Conservation (phyloP, 2,888 invertebrate species). For the Eudemis profundana region DNA sequence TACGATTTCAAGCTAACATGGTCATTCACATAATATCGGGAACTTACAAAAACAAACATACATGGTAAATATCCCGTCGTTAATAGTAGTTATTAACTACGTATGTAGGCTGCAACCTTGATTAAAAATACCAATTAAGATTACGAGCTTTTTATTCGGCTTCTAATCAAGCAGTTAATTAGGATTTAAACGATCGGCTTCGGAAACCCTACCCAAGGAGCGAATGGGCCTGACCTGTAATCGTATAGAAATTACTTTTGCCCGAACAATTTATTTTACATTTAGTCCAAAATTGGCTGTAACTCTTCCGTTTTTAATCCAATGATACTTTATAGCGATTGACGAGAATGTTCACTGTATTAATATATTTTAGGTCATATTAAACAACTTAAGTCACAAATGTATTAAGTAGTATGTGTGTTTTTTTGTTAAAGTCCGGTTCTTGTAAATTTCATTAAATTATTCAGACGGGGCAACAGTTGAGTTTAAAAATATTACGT, state of each 20-base stretch:
- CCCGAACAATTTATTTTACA: not conserved
- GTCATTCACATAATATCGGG: too few relatives aligned
- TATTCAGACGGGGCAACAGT: too few relatives aligned
- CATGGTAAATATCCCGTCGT: too few relatives aligned
- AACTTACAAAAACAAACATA: too few relatives aligned
- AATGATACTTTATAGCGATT: not conserved
- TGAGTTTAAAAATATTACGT: too few relatives aligned
- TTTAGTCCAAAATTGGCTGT: not conserved
- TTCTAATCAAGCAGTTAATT: slow-evolving; percentile 80
- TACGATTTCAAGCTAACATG: too few relatives aligned
- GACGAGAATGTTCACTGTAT: slow-evolving; percentile 4
- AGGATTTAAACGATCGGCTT: slow-evolving; percentile 64
- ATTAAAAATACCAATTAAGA: slow-evolving; percentile 82
- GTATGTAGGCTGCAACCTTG: slow-evolving; percentile 52
- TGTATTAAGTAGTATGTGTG: too few relatives aligned
- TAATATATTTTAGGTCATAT: not conserved
- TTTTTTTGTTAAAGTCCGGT: too few relatives aligned
- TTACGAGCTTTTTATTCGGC: slow-evolving; percentile 76
- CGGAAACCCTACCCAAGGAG: slow-evolving; percentile 20
- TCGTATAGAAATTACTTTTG: slow-evolving; percentile 17
- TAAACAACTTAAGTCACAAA: too few relatives aligned
- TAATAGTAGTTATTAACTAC: too few relatives aligned
- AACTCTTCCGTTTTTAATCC: not conserved
- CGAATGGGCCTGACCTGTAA: slow-evolving; percentile 12
- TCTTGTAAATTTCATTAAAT: too few relatives aligned